Conservation (phyloP, 2,888 invertebrate species). For the Plebejus argus region DNA sequence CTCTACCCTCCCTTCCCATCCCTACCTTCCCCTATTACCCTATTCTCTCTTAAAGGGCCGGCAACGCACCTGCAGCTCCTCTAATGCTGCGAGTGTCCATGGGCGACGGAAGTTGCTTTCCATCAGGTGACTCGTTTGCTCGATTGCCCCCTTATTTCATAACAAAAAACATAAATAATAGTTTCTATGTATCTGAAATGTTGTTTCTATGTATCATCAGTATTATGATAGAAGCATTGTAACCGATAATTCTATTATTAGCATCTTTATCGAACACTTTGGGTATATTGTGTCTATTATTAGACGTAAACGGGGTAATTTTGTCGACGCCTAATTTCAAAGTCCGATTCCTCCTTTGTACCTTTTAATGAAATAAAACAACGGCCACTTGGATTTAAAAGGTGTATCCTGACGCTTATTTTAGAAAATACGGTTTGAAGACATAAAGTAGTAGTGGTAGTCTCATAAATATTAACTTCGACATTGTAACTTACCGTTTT, state of each 20-base stretch:
- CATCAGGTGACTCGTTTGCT: too few species aligned
- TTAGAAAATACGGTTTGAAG: conserved; percentile 28
- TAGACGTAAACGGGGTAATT: background rate
- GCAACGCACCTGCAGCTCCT: too few species aligned
- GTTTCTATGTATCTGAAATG: background rate
- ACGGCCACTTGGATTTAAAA: conserved; percentile 21
- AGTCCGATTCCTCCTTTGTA: background rate
- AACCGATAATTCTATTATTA: background rate
- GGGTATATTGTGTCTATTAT: background rate
- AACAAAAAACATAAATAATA: too few species aligned
- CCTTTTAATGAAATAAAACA: conserved; percentile 18
- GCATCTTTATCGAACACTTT: background rate
- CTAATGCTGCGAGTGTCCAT: too few species aligned
- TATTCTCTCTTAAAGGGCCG: too few species aligned
- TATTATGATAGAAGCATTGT: background rate
- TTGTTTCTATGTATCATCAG: background rate
- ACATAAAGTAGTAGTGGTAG: conserved; percentile 27
- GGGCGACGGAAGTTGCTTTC: too few species aligned
- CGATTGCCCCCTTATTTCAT: too few species aligned
- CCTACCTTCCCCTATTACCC: too few species aligned
- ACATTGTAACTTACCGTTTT: conserved; percentile 34
- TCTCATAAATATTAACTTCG: conserved; percentile 35
- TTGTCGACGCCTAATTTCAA: background rate
- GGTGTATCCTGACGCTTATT: conserved; percentile 7
- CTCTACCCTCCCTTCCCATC: too few species aligned